Evolutionary conservation across 2,888 invertebrate genomes (phyloP).

Genomic region (Pyrrhia umbra): DNA sequence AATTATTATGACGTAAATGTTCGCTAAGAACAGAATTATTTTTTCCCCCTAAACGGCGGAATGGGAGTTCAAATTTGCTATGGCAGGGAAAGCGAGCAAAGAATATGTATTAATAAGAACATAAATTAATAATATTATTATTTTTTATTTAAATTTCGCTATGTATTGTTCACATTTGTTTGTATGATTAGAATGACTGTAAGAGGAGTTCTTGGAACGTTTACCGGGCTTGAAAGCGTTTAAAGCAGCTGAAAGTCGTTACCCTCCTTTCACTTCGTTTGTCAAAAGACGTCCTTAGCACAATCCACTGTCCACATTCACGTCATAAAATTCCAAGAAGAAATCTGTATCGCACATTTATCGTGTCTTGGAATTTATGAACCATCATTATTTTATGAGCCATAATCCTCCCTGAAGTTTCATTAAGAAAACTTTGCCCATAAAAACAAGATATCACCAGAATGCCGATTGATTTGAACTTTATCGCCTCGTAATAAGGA

Average conservation of each 20-base stretch:
- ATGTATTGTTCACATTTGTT: too few relatives aligned
- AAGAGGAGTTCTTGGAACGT: background rate
- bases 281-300: conserved; percentile 44
- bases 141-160: too few relatives aligned
- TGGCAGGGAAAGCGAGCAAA: too few relatives aligned
- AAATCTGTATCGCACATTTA: conserved; percentile 66
- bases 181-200: background rate
- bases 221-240: conserved; percentile 25
- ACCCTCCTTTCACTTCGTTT: conserved; percentile 47
- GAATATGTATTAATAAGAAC: too few relatives aligned
- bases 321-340: conserved; percentile 54
- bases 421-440: conserved; percentile 66
- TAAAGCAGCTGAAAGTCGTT: conserved; percentile 38
- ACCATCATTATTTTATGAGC: conserved; percentile 71
- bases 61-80: too few relatives aligned
- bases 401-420: conserved; percentile 67
- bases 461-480: conserved; percentile 55
- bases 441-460: conserved; percentile 55
- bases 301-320: conserved; percentile 52
- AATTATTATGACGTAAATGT: too few relatives aligned
- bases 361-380: conserved; percentile 65
- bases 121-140: too few relatives aligned
- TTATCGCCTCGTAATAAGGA: conserved; percentile 46
- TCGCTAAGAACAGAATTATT: too few relatives aligned
- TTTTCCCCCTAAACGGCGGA: too few relatives aligned